Evolutionary conservation across 2,888 invertebrate species (phyloP), one percentile per base, ranked within the genome.

Genomic region (Griposia aprilina): DNA sequence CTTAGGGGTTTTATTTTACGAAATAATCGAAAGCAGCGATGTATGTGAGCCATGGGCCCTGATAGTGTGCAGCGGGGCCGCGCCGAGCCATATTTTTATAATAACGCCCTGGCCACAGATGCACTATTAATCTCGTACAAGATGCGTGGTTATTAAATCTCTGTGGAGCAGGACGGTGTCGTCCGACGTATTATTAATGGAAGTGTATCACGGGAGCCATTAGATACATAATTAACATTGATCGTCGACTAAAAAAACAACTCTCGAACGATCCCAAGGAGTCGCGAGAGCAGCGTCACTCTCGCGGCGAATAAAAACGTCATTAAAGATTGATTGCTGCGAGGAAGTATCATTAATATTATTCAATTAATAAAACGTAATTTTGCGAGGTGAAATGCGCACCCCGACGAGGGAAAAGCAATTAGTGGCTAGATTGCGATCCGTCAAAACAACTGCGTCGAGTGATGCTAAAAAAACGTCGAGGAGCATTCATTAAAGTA

Each of bases 341-440:
- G 92, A 94, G 94, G 93, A 95, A 95, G 96, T 95, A 95, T 96
- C 97, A 96, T 97, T 97, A 96, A 96, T 96, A 96, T 96, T 96
- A 97, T 97, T 97, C 96, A 97, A 97, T 97, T 97, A 97, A 97
- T 97, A 96, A 96, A 96, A 96, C 93, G 95, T 96, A 96, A 97
- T 96, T 96, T 96, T 90, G 94, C 95, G 92, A 94, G 92, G 95
- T 93, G 93, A 94, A 94, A 93, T 93, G 93, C 93, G 92, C 95
- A 95, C 96, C 96, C 96, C 94, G 94, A 94, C 92, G 94, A 95
- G 96, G 96, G 95, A 96, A 96, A 97, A 96, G 97, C 96, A 97
- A 97, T 97, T 97, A 97, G 97, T 96, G 96, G 96, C 96, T 96
- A 96, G 96, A 97, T 96, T 96, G 97, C 96, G 93, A 94, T 94